Percentiles rank a stretch among this genome's conserved stretches.
Evolutionary conservation across 2,113 vertebrate genomes (phyloP).

Genomic region (Poeciliopsis turrubarensis): DNA sequence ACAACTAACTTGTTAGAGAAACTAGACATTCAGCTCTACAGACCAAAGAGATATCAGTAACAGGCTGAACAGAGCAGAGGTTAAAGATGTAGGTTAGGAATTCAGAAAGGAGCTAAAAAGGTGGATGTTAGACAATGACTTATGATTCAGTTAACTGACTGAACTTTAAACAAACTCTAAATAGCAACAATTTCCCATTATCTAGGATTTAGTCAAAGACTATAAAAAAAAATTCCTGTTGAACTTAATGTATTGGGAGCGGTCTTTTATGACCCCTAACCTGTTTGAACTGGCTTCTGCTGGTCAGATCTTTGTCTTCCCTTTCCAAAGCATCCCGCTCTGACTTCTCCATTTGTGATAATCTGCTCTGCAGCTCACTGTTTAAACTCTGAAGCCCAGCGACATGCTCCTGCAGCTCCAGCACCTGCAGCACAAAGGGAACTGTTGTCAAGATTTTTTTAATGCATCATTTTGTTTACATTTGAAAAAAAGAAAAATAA

Average conservation of each 20-base stretch:
- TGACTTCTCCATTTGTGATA: conserved; percentile 43
- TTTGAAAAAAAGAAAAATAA: not conserved
- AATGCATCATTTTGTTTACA: not conserved
- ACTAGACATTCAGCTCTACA: conserved; percentile 29
- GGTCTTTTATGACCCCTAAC: conserved; percentile 41
- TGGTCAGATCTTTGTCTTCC: conserved; percentile 25
- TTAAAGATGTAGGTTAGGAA: conserved; percentile 53
- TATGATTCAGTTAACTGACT: conserved; percentile 10
- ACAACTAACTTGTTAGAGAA: conserved; percentile 53
- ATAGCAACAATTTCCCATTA: not conserved
- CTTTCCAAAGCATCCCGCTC: conserved; percentile 1
- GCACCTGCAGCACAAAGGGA: conserved; percentile 75
- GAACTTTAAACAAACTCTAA: conserved; percentile 20
- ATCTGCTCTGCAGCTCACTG: conserved; percentile 77
- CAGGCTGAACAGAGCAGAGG: conserved; percentile 48
- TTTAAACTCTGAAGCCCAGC: conserved; percentile 82
- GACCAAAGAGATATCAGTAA: conserved; percentile 42
- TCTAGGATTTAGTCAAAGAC: conserved; percentile 7
- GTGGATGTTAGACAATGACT: conserved; percentile 59
- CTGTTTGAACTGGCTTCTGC: conserved; percentile 47
- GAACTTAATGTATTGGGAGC: not conserved
- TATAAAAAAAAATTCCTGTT: not conserved
- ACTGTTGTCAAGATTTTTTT: not conserved
- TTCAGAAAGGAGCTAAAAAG: conserved; percentile 50
- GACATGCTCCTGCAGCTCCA: conserved; percentile 83